Evolutionary conservation across 2,888 invertebrate species (phyloP).

Genomic region (Cryptus armator): DNA sequence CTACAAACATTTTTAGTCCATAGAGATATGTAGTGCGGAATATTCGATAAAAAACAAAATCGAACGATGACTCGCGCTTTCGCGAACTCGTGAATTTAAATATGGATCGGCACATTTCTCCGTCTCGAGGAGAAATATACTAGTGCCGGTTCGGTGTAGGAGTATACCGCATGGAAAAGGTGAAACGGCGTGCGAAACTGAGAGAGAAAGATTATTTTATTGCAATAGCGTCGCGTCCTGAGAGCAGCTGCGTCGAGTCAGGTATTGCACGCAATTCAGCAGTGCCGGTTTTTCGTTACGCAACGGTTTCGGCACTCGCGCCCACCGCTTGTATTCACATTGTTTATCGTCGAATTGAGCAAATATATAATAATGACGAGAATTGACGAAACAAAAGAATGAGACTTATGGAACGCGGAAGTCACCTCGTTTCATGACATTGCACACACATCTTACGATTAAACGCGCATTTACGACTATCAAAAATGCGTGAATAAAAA

Average conservation of each 20-base stretch:
- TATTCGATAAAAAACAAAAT: not conserved
- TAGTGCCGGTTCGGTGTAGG: constrained; percentile 4
- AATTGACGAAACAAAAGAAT: constrained; percentile 38
- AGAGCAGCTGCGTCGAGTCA: constrained; percentile 44
- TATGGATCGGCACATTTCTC: not conserved
- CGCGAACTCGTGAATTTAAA: constrained; percentile 15
- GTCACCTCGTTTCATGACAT: not conserved
- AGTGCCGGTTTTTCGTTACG: constrained; percentile 62
- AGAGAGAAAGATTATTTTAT: constrained; percentile 52
- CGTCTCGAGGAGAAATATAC: not conserved
- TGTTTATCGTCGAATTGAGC: constrained; percentile 56
- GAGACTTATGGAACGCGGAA: not conserved
- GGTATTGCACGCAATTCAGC: constrained; percentile 54
- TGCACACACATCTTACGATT: not conserved
- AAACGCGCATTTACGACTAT: not conserved
- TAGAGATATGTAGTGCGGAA: not conserved
- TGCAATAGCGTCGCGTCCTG: constrained; percentile 55
- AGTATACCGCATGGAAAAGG: constrained; percentile 36
- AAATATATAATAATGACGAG: constrained; percentile 49
- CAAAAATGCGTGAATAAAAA: not conserved
- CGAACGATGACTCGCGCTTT: not conserved
- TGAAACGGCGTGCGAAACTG: constrained; percentile 42
- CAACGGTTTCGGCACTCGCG: constrained; percentile 56
- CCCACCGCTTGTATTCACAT: constrained; percentile 45
- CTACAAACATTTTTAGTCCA: no score